Evolutionary conservation across 1,140 invertebrate genomes (phyloP).

Genomic region (Hypothenemus hampei): DNA sequence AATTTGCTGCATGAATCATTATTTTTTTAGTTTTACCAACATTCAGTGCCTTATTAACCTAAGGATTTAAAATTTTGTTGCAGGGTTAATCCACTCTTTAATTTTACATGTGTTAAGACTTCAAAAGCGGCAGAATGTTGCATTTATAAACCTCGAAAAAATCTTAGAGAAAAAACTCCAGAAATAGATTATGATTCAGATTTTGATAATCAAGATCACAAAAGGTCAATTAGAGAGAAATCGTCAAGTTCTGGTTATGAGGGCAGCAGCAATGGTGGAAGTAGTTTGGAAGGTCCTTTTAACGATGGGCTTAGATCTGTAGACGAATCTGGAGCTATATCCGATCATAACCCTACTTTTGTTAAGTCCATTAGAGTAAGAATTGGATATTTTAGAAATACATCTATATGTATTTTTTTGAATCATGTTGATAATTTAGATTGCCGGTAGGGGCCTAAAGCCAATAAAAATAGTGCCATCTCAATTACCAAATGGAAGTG

Average conservation of each 20-base stretch:
- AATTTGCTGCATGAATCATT: too few relatives aligned
- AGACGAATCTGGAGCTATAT: conserved; percentile 31
- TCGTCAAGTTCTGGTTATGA: conserved; percentile 42
- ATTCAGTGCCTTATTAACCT: too few relatives aligned
- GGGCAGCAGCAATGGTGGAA: conserved; percentile 35
- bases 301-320: conserved; percentile 32
- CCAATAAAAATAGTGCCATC: conserved; percentile 30
- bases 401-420: not conserved
- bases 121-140: too few relatives aligned
- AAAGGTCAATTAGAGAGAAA: conserved; percentile 24
- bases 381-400: not conserved
- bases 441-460: conserved; percentile 20
- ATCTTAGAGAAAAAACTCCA: conserved; percentile 24
- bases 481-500: conserved; percentile 27
- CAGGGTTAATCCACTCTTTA: conserved; percentile 35
- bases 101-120: too few relatives aligned
- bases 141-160: too few relatives aligned
- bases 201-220: conserved; percentile 1
- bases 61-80: too few relatives aligned
- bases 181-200: conserved; percentile 25
- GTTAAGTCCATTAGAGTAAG: conserved; percentile 38
- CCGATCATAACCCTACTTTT: conserved; percentile 42
- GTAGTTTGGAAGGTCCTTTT: conserved; percentile 32
- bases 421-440: not conserved
- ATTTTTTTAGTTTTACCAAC: too few relatives aligned